Evolutionary conservation across 2,888 invertebrate species (phyloP), one percentile per base, ranked within the genome.

Genomic region (Stenurella melanura): DNA sequence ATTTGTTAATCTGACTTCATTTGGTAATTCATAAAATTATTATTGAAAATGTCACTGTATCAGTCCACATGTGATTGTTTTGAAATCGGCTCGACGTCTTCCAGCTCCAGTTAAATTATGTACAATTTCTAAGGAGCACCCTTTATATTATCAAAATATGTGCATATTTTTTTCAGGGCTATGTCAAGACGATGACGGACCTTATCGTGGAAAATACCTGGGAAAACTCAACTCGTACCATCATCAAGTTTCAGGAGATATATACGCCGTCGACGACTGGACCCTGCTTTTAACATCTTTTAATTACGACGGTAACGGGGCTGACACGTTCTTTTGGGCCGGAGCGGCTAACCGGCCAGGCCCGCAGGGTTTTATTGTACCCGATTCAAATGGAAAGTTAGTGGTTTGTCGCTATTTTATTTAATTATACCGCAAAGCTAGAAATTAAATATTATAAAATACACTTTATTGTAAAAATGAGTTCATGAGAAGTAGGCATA

Each of bases 251-350:
- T 93, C 95, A 0, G 97, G 97, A 6, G 95, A 96, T 82, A 94
- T 97, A 74, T 97, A 96, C 88, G 97, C 97, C 0, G 96, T 97
- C 1, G 95, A 97, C 87, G 95, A 96, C 85, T 95, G 92, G 88
- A 97, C 96, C 0, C 90, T 97, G 70, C 90, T 97, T 11, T 88
- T 97, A 77, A 93, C 94, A 19, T 93, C 93, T 80, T 97, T 97
- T 87, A 96, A 93, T 87, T 97, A 97, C 84, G 97, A 97, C 87
- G 97, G 97, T 57, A 95, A 95, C 61, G 97, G 97, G 0, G 95
- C 95, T 11, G 97, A 97, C 87, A 95, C 97, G 1, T 97, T 96
- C 90, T 97, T 97, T 90, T 97, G 97, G 97, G 95, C 96, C 0
- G 97, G 97, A n/a, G 94, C 96, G 42, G 92, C 95, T 0, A 95